Conservation (phyloP, 2,888 invertebrate species). For the Harpalus rufipes region DNA sequence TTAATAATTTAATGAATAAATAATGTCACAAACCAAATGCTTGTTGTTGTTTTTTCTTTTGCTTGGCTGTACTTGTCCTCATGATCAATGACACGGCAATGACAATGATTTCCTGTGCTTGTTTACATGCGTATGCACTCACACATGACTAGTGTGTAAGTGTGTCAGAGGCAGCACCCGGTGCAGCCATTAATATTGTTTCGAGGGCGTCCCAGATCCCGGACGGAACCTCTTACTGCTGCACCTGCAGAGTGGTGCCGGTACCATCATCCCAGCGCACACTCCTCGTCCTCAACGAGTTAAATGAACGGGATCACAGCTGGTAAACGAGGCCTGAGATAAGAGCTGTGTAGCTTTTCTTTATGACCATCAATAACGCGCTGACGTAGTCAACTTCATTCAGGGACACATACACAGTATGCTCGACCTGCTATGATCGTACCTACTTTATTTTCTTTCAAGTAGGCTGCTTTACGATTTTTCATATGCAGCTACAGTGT, state of each 20-base stretch:
- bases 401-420: constrained; percentile 46
- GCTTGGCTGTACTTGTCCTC: background rate
- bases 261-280: background rate
- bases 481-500: constrained; percentile 39
- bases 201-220: constrained; percentile 67
- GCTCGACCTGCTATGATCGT: constrained; percentile 10
- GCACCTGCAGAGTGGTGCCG: constrained; percentile 45
- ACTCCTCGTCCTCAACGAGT: constrained; percentile 1
- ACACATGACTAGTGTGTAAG: constrained; percentile 42
- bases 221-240: constrained; percentile 11
- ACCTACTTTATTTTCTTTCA: constrained; percentile 29
- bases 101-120: constrained; percentile 44
- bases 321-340: constrained; percentile 62
- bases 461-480: constrained; percentile 45
- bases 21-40: constrained; percentile 62
- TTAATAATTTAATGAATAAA: constrained; percentile 64
- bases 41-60: constrained; percentile 19
- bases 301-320: constrained; percentile 66
- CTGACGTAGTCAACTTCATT: constrained; percentile 56
- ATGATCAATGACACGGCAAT: background rate
- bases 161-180: constrained; percentile 54
- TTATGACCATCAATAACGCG: constrained; percentile 53
- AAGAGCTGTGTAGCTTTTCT: constrained; percentile 57
- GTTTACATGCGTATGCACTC: constrained; percentile 16
- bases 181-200: constrained; percentile 59